Evolutionary conservation across 2,797 vertebrate species (phyloP), one percentile per base, ranked within the genome.

Genomic region (Xenentodon cancila): DNA sequence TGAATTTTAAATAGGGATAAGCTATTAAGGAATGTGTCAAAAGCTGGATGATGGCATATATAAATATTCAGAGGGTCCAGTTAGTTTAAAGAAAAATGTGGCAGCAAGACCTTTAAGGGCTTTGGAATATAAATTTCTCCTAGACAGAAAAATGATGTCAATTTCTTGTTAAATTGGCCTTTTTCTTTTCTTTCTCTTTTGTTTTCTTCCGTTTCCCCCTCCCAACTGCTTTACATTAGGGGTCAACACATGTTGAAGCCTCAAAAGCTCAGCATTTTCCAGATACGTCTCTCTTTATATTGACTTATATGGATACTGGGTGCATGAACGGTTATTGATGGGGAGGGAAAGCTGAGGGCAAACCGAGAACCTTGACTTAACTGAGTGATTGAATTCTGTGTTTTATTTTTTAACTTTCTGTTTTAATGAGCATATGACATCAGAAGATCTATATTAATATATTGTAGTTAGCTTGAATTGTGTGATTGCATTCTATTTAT

Each of bases 381-480:
- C 74, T 69, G 91, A 86, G 87, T 92, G 91, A 91, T 90, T 93
- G 90, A 86, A 74, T 86, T 87, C 45, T 82, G 68, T 82, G 69
- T 74, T 50, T 69, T 77, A 61, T 72, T 63, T 74, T 59, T 64
- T 58, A 37, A 37, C 77, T 59, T 73, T 79, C 75, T 83, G 81
- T 93, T 93, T 93, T 92, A 92, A 86, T 91, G 93, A 94, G 91
- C 80, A 90, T 94, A 90, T 94, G 92, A 92, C 85, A 89, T 92
- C 91, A 93, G 91, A 94, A 91, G 91, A 94, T 94, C 92, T 94
- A 95, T 95, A 95, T 92, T 93, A 96, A 96, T 94, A 95, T 94
- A 95, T 95, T 95, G 93, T 94, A 93, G 89, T 94, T 95, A 94
- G 94, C 93, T 94, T 93, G 92, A 93, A 91, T 88, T 91, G 91